Percentiles rank a stretch among this genome's conserved stretches.
phyloP scores from a whole-genome alignment of 2,797 vertebrate genomes.

The Mus spretus region DNA sequence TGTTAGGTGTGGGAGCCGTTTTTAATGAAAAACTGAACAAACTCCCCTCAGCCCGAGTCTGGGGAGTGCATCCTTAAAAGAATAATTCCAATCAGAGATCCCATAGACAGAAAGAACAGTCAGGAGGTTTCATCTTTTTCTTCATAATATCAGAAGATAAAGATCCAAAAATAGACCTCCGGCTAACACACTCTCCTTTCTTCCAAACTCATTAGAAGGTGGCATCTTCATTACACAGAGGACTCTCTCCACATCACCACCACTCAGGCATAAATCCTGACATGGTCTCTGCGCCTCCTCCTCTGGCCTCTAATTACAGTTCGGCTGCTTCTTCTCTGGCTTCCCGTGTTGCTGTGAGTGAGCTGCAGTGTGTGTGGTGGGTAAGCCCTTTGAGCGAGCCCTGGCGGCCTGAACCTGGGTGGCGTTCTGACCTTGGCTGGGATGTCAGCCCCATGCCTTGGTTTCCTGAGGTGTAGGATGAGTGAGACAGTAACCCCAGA shows the following conservation, averaged over 20 bases:
- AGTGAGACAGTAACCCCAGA: background rate
- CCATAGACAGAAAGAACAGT: constrained; percentile 12
- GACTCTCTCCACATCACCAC: background rate
- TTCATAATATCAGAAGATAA: constrained; percentile 35
- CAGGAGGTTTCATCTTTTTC: constrained; percentile 27
- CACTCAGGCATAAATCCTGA: background rate
- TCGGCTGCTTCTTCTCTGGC: background rate
- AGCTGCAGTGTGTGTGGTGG: background rate
- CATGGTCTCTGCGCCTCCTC: background rate
- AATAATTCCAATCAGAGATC: constrained; percentile 48
- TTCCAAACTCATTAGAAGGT: background rate
- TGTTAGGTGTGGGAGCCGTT: constrained; percentile 78
- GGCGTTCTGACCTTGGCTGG: background rate
- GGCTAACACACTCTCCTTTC: constrained; percentile 26
- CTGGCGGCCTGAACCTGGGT: background rate
- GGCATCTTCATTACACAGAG: background rate
- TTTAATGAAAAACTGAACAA: constrained; percentile 82
- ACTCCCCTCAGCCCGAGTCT: constrained; percentile 52
- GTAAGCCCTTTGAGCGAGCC: background rate
- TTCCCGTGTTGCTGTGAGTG: background rate
- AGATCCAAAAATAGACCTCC: constrained; percentile 46
- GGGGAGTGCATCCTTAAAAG: constrained; percentile 82
- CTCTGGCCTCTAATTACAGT: constrained; percentile 32
- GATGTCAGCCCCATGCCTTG: background rate
- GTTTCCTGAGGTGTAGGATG: background rate